phyloP scores from a whole-genome alignment of 64 coral and sea anemone genomes.

The Exaiptasia diaphana region DNA sequence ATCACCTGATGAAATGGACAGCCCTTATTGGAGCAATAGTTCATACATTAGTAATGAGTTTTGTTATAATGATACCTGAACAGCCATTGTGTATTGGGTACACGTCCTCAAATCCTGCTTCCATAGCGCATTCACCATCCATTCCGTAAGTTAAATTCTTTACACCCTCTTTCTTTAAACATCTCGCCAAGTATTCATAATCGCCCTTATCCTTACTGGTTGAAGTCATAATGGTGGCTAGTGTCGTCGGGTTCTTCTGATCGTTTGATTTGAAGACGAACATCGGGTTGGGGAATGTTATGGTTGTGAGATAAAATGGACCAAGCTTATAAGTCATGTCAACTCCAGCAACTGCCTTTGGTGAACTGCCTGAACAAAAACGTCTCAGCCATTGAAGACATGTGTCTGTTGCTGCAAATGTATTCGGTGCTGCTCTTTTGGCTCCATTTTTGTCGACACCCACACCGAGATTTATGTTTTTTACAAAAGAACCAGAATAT shows the following conservation, averaged over 20 bases:
- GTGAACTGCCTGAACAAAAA: conserved; percentile 10
- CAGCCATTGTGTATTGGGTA: not conserved
- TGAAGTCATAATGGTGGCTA: conserved; percentile 42
- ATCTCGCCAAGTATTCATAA: conserved; percentile 26
- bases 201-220: conserved; percentile 14
- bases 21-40: no score
- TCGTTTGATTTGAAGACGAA: conserved; percentile 42
- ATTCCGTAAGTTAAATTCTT: conserved; percentile 16
- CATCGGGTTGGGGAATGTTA: conserved; percentile 54
- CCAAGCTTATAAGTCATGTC: conserved; percentile 64
- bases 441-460: not conserved
- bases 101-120: conserved; percentile 23
- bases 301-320: conserved; percentile 26
- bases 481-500: conserved; percentile 26
- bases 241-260: conserved; percentile 44
- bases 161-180: not conserved
- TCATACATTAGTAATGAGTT: no score
- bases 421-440: conserved; percentile 26
- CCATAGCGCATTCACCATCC: conserved; percentile 53
- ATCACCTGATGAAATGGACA: no score
- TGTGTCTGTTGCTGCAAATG: conserved; percentile 8
- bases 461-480: conserved; percentile 25
- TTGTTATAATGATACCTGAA: no score
- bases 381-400: conserved; percentile 14
- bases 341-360: conserved; percentile 6